Evolutionary conservation across 2,888 invertebrate genomes (phyloP), one percentile per base, ranked within the genome.

Genomic region (Cistogaster globosa): DNA sequence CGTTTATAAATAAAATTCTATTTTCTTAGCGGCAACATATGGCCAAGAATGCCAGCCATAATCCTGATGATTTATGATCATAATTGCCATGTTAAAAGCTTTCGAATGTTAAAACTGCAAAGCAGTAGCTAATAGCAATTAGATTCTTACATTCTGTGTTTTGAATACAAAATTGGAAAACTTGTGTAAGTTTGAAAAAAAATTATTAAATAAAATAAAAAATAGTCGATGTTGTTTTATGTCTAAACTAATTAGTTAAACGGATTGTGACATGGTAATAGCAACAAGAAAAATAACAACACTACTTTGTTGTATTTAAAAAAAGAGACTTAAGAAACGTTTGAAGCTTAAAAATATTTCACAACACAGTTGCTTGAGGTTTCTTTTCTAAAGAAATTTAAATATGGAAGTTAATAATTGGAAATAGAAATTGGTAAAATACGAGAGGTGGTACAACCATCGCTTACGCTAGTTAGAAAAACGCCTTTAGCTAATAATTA

Each of bases 191-290:
- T 22, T 38, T 20, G 32, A 32, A 65, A 76, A 57, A 76, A 0
- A 8, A 32, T 32, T 32, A 32, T 32, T 6, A 7, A 32, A 32
- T 32, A 67, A 14, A 32, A 8, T 57, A 65, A 57, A 26, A 32
- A 38, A 63, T 51, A 42, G 2, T 63, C 14, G 51, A 42, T 75
- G 55, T 63, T 65, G 45, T 75, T 26, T n/a, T 18, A 62, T 65
- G 76, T 76, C 76, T 82, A 82, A 82, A 82, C 82, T 82, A 82
- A 82, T 82, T 82, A 82, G 76, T 58, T 82, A 76, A 82, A 82
- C 76, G 82, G 82, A 82, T 82, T 81, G 71, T 20, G 60, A 53
- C 60, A 58, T 8, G 11, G 63, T 63, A 58, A 57, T 53, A 20
- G 60, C 36, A 60, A 55, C 20, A 42, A 42, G 42, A 32, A 18